phyloP scores from a whole-genome alignment of 2,888 invertebrate species.

The Drosophila nigritarsus region DNA sequence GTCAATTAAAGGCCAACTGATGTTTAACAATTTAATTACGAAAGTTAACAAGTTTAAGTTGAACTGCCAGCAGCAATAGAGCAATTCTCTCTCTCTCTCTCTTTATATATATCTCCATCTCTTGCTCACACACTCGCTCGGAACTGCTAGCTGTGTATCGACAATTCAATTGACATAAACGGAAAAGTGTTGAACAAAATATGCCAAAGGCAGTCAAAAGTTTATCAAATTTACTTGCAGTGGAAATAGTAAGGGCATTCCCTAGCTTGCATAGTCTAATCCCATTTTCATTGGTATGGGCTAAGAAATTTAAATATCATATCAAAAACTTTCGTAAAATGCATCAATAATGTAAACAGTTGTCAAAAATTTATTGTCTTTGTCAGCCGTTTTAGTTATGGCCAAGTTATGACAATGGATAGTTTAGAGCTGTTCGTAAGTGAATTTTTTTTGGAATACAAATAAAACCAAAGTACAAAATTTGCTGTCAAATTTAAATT shows the following conservation, averaged over 20 bases:
- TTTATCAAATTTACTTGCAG: constrained; percentile 30
- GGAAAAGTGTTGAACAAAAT: constrained; percentile 42
- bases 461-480: no score
- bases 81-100: constrained; percentile 3
- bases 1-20: constrained; percentile 81
- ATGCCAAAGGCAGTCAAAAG: constrained; percentile 31
- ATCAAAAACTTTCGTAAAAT: neutral
- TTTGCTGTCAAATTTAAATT: neutral
- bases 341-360: neutral
- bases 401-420: neutral
- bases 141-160: neutral
- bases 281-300: neutral
- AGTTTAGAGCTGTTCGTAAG: neutral
- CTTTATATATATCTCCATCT: neutral
- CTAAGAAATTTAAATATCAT: neutral
- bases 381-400: neutral
- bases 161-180: constrained; percentile 38
- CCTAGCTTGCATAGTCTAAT: neutral
- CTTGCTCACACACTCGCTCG: no score
- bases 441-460: neutral
- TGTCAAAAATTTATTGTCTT: neutral
- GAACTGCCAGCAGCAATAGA: constrained; percentile 42
- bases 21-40: constrained; percentile 82
- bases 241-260: constrained; percentile 3
- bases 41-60: constrained; percentile 73